phyloP scores from a whole-genome alignment of 2,113 vertebrate genomes.

The Lanius ludovicianus region DNA sequence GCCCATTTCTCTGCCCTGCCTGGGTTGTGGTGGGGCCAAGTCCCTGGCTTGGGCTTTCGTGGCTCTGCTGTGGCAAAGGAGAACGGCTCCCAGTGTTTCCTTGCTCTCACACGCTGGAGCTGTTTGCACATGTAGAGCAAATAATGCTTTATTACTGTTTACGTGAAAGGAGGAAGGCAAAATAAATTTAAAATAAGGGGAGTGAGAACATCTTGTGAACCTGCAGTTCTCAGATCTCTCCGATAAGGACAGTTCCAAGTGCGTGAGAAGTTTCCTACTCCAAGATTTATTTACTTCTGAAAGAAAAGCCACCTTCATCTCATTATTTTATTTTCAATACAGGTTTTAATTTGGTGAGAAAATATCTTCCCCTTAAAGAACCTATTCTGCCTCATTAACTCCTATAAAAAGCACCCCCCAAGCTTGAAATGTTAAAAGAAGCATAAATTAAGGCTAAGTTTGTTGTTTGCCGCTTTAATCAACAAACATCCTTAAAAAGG shows the following conservation, averaged over 20 bases:
- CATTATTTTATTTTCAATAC: constrained; percentile 62
- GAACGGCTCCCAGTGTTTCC: neutral
- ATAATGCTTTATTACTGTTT: constrained; percentile 11
- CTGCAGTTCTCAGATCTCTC: constrained; percentile 15
- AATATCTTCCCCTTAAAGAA: constrained; percentile 65
- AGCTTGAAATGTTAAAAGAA: constrained; percentile 61
- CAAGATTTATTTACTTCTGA: constrained; percentile 60
- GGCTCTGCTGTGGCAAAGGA: neutral
- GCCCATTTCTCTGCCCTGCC: neutral
- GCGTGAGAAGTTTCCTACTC: constrained; percentile 52
- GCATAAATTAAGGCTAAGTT: constrained; percentile 68
- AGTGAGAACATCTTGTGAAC: constrained; percentile 4
- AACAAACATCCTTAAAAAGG: constrained; percentile 62
- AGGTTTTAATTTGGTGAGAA: constrained; percentile 73
- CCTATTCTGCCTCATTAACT: constrained; percentile 75
- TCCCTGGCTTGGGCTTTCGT: neutral
- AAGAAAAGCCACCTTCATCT: constrained; percentile 64
- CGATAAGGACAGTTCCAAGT: constrained; percentile 24
- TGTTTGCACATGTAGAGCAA: constrained; percentile 25
- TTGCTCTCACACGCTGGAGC: neutral
- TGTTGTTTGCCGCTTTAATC: constrained; percentile 62
- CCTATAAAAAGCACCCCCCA: constrained; percentile 46
- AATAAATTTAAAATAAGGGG: neutral
- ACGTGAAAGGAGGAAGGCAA: constrained; percentile 36
- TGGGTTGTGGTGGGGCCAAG: neutral